phyloP scores from a whole-genome alignment of 2,113 vertebrate species.

The Junco hyemalis region DNA sequence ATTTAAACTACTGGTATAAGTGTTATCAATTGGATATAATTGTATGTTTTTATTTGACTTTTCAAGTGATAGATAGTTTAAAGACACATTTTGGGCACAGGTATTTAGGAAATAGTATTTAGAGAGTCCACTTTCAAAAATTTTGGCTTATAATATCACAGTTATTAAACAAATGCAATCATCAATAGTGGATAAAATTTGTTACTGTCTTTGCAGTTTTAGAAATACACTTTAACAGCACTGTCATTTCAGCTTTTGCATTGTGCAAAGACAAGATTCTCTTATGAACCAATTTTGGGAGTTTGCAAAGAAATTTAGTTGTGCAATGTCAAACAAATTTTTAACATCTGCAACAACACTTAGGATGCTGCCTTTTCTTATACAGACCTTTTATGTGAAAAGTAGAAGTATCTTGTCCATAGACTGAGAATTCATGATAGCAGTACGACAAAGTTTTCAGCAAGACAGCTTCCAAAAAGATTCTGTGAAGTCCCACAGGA shows the following conservation, averaged over 20 bases:
- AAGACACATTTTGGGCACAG: not conserved
- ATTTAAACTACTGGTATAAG: not conserved
- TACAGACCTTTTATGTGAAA: constrained; percentile 19
- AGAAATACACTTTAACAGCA: not conserved
- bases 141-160: not conserved
- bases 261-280: not conserved
- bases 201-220: not conserved
- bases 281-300: not conserved
- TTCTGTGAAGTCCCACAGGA: constrained; percentile 63
- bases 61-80: not conserved
- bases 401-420: constrained; percentile 43
- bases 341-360: constrained; percentile 2
- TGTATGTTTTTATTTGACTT: not conserved
- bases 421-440: constrained; percentile 51
- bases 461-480: constrained; percentile 63
- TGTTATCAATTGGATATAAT: not conserved
- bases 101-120: not conserved
- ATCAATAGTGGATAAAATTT: not conserved
- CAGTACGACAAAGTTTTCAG: constrained; percentile 46
- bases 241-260: not conserved
- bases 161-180: not conserved
- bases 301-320: not conserved
- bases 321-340: not conserved
- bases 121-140: not conserved
- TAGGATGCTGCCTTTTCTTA: not conserved